A percentile compares a stretch with the other conserved stretches of the same genome.
Conservation (phyloP, 2,888 invertebrate genomes). For the Choristoneura rosaceana region DNA sequence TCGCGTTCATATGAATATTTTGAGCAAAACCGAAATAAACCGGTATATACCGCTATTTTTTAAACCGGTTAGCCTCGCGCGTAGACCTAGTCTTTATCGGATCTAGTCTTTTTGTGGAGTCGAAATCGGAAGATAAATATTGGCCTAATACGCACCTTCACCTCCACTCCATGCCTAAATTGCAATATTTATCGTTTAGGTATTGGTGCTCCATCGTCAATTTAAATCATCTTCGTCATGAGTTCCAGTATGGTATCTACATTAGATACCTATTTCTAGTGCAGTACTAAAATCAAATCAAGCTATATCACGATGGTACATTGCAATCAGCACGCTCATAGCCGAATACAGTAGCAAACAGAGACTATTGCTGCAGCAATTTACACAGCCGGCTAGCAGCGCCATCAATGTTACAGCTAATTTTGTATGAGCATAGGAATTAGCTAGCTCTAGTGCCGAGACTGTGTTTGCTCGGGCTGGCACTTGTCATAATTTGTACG, state of each 20-base stretch:
- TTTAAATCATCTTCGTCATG: too few species aligned
- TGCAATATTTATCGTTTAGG: too few species aligned
- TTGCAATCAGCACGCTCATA: slow-evolving; percentile 25
- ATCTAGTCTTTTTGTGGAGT: too few species aligned
- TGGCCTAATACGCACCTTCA: too few species aligned
- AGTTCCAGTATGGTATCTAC: too few species aligned
- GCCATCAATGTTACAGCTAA: slow-evolving; percentile 15
- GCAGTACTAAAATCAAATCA: background rate
- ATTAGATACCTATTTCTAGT: too few species aligned
- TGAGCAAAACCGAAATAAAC: background rate
- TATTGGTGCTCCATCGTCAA: too few species aligned
- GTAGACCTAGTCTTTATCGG: too few species aligned
- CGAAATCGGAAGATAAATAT: too few species aligned
- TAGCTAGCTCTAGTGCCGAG: background rate
- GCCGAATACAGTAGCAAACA: background rate
- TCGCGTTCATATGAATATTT: too few species aligned
- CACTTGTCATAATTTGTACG: slow-evolving; percentile 1
- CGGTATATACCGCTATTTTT: background rate
- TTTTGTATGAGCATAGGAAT: slow-evolving; percentile 14
- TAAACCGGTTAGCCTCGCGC: too few species aligned
- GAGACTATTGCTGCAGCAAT: slow-evolving; percentile 2
- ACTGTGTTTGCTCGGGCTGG: slow-evolving; percentile 6
- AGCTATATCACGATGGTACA: background rate
- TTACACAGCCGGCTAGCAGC: slow-evolving; percentile 9
- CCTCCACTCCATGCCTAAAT: too few species aligned